These are phyloP conservation scores for Nezara viridula DNA, from an alignment of 2,888 invertebrate genomes.

Conservation along the genomic window DNA sequence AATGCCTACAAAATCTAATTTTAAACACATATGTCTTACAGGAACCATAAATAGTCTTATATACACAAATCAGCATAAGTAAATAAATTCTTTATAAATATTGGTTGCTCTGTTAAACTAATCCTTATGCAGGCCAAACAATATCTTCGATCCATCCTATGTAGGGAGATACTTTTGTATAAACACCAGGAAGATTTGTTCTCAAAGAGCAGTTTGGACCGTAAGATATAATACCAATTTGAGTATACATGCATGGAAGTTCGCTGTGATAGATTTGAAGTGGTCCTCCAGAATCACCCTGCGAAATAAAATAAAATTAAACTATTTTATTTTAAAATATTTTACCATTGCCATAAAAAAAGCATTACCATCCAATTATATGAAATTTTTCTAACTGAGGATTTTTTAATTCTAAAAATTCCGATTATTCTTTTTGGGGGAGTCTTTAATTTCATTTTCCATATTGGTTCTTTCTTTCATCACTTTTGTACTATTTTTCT, in stretches of 20 bases:
- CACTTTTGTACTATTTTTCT: no score
- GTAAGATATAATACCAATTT: neutral
- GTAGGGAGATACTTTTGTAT: neutral
- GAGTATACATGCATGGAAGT: neutral
- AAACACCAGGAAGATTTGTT: neutral
- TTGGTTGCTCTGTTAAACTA: neutral
- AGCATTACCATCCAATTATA: no score
- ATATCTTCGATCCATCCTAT: slow-evolving; percentile 1
- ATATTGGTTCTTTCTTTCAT: no score
- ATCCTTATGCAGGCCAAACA: neutral
- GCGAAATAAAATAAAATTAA: neutral
- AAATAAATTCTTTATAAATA: neutral
- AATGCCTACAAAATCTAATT: neutral
- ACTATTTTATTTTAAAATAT: no score
- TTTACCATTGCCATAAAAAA: no score
- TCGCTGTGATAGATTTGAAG: neutral
- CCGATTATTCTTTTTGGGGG: no score
- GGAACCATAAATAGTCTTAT: neutral
- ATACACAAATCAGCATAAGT: neutral
- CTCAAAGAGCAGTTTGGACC: neutral
- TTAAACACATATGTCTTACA: neutral
- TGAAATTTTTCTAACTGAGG: no score
- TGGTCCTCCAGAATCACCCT: slow-evolving; percentile 11
- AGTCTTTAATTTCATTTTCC: no score
- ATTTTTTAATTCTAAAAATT: no score